A percentile compares a stretch with the other conserved stretches of the same genome.
phyloP scores from a whole-genome alignment of 2,888 invertebrate genomes.

The Quadroppia sp. region DNA sequence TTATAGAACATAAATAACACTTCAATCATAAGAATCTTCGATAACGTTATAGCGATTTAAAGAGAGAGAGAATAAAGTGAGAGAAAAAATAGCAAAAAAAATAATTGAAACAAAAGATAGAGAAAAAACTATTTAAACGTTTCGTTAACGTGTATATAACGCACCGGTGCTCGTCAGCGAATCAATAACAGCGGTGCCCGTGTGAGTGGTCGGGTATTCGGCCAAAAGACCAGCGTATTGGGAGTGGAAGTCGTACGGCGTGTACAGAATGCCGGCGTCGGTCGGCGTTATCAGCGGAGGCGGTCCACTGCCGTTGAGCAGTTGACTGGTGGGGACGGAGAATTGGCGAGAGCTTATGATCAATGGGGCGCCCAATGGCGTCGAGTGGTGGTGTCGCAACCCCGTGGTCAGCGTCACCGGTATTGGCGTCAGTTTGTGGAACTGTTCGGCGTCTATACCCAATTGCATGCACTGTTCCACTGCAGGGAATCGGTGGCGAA shows the following conservation, averaged over 20 bases:
- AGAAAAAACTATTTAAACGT: conserved; percentile 38
- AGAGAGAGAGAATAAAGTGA: not conserved
- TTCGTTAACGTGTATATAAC: conserved; percentile 73
- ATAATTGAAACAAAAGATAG: conserved; percentile 28
- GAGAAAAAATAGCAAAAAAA: conserved; percentile 5
- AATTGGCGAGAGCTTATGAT: conserved; percentile 79
- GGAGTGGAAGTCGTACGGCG: conserved; percentile 70
- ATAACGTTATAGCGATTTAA: not conserved
- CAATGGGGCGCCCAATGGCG: conserved; percentile 83
- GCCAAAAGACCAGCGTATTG: conserved; percentile 68
- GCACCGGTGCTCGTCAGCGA: conserved; percentile 65
- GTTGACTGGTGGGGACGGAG: conserved; percentile 70
- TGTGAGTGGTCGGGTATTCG: conserved; percentile 64
- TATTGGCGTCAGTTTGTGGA: conserved; percentile 45
- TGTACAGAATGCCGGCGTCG: conserved; percentile 81
- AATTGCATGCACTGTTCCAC: conserved; percentile 30
- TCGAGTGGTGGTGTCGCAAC: conserved; percentile 53
- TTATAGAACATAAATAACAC: conserved; percentile 5
- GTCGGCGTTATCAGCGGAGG: conserved; percentile 62
- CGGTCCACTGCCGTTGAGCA: conserved; percentile 59
- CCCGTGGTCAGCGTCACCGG: conserved; percentile 45
- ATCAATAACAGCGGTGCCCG: conserved; percentile 55
- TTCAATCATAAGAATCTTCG: not conserved
- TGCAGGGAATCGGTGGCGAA: not conserved
- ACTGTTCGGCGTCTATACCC: conserved; percentile 45